phyloP scores from a whole-genome alignment of 35 echinoderm and acorn worm species.

The Amphiura filiformis region DNA sequence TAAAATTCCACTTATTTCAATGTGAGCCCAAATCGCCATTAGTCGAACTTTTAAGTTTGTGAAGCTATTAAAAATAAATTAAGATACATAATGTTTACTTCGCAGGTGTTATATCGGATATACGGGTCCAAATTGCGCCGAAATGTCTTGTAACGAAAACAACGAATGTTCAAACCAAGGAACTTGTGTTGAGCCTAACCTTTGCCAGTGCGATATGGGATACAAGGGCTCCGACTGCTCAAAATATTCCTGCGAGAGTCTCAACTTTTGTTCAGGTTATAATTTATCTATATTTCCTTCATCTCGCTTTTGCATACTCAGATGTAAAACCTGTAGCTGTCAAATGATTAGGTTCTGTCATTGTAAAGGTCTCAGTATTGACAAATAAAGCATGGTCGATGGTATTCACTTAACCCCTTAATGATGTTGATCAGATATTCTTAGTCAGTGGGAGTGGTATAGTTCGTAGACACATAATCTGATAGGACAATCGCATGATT shows the following conservation, averaged over 20 bases:
- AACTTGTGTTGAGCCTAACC: background rate
- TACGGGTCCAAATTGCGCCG: background rate
- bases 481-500: too few species aligned
- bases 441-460: too few species aligned
- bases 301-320: background rate
- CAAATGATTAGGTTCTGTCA: background rate
- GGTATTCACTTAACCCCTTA: background rate
- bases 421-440: background rate
- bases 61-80: too few species aligned
- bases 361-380: background rate
- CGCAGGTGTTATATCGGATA: constrained; percentile 3
- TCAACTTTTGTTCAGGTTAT: constrained; percentile 1
- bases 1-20: too few species aligned
- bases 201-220: constrained; percentile 1
- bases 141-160: background rate
- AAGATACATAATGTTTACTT: background rate
- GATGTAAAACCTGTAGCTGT: background rate
- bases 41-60: too few species aligned
- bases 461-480: too few species aligned
- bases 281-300: background rate
- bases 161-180: constrained; percentile 17
- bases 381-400: background rate
- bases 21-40: too few species aligned
- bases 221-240: background rate
- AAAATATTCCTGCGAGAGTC: background rate